phyloP scores from a whole-genome alignment of 2,888 invertebrate species.

The Patella caerulea region DNA sequence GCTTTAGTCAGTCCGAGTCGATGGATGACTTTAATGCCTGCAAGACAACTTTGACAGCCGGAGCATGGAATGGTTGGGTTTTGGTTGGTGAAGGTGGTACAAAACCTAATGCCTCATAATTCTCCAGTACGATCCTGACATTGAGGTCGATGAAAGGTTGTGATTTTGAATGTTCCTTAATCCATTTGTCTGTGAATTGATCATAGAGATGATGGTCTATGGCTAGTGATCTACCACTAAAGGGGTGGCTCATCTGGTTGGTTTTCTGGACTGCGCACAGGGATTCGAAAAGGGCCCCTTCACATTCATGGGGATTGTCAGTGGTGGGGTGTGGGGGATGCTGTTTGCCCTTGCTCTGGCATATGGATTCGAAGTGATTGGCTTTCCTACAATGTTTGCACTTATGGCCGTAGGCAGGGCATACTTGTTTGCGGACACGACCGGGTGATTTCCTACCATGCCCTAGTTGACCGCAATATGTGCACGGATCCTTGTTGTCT shows the following conservation, averaged over 20 bases:
- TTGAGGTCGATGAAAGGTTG: slow-evolving; percentile 37
- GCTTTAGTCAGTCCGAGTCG: slow-evolving; percentile 38
- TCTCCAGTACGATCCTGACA: slow-evolving; percentile 22
- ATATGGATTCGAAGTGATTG: slow-evolving; percentile 39
- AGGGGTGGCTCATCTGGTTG: not conserved
- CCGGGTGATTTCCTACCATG: slow-evolving; percentile 39
- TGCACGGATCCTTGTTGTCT: slow-evolving; percentile 24
- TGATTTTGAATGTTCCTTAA: slow-evolving; percentile 31
- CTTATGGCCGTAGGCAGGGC: slow-evolving; percentile 40
- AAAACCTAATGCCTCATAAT: slow-evolving; percentile 40
- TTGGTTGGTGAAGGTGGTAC: slow-evolving; percentile 8
- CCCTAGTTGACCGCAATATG: slow-evolving; percentile 44
- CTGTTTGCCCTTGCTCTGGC: slow-evolving; percentile 31
- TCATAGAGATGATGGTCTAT: slow-evolving; percentile 47
- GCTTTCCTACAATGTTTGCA: slow-evolving; percentile 35
- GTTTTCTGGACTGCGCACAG: not conserved
- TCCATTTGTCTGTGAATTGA: slow-evolving; percentile 34
- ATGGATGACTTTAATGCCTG: slow-evolving; percentile 40
- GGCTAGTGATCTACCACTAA: slow-evolving; percentile 10
- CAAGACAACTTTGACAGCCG: slow-evolving; percentile 49
- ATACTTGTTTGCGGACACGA: slow-evolving; percentile 30
- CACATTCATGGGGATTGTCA: not conserved
- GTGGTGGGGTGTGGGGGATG: slow-evolving; percentile 13
- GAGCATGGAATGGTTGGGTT: slow-evolving; percentile 26
- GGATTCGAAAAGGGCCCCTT: slow-evolving; percentile 15